phyloP scores from a whole-genome alignment of 2,888 invertebrate species.

The Ceriagrion tenellum region DNA sequence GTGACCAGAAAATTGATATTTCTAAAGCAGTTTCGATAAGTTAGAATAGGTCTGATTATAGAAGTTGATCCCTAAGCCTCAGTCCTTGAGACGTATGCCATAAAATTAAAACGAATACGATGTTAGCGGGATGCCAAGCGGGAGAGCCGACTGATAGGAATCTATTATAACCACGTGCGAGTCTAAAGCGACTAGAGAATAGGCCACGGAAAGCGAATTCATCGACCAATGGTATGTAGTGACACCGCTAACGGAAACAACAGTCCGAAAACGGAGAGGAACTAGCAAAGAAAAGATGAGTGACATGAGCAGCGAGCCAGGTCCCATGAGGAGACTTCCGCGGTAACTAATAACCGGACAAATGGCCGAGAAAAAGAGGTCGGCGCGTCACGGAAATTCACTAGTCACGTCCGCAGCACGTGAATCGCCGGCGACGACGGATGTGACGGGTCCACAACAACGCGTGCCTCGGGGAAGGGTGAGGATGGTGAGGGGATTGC shows the following conservation, averaged over 20 bases:
- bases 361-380: not conserved
- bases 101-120: not conserved
- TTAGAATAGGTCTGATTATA: not conserved
- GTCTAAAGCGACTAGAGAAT: not conserved
- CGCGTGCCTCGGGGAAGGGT: not conserved
- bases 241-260: not conserved
- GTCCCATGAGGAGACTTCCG: not conserved
- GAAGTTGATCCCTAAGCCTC: not conserved
- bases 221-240: not conserved
- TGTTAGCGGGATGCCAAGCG: not conserved
- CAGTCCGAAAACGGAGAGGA: not conserved
- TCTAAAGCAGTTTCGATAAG: no score
- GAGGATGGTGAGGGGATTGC: not conserved
- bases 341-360: slow-evolving; percentile 1
- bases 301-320: not conserved
- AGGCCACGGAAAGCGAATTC: not conserved
- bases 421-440: not conserved
- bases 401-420: not conserved
- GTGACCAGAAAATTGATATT: no score
- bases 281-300: not conserved
- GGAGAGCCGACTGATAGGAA: no score
- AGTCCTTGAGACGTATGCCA: not conserved
- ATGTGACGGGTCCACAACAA: slow-evolving; percentile 32
- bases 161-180: not conserved
- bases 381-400: not conserved